phyloP scores from a whole-genome alignment of 2,888 invertebrate genomes.

The Agrochola macilenta region DNA sequence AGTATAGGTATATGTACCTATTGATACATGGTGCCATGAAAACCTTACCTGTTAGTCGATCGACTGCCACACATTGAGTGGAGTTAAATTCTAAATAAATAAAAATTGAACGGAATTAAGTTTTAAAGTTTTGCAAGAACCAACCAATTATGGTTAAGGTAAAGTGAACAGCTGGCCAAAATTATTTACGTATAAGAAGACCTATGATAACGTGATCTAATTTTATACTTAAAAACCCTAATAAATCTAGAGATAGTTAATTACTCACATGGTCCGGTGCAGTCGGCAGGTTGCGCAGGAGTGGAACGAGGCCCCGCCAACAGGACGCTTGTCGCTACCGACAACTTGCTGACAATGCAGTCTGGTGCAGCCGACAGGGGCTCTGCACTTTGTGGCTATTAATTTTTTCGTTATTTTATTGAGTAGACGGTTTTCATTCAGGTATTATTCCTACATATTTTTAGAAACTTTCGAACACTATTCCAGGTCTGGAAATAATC shows the following conservation, averaged over 20 bases:
- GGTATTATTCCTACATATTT: not conserved
- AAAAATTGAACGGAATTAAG: not conserved
- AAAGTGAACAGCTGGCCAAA: not conserved
- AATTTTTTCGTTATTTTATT: not conserved
- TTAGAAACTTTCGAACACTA: not conserved
- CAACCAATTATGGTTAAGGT: not conserved
- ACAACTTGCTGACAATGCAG: conserved; percentile 79
- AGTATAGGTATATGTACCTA: too few relatives aligned
- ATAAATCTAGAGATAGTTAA: not conserved
- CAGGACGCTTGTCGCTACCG: conserved; percentile 58
- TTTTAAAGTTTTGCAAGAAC: not conserved
- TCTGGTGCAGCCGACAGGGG: conserved; percentile 72
- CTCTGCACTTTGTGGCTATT: conserved; percentile 61
- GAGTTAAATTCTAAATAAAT: not conserved
- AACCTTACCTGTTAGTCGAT: not conserved
- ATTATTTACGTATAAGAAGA: not conserved
- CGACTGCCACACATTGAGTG: not conserved
- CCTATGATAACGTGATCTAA: not conserved
- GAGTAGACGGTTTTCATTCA: too few relatives aligned
- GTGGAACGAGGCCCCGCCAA: conserved; percentile 68
- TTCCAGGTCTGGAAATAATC: not conserved
- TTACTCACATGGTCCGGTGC: conserved; percentile 67
- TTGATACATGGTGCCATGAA: not conserved
- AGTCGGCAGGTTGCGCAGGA: conserved; percentile 73
- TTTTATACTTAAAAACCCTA: not conserved